phyloP scores from a whole-genome alignment of 2,888 invertebrate genomes.

The Flabesymbios commensalis region DNA sequence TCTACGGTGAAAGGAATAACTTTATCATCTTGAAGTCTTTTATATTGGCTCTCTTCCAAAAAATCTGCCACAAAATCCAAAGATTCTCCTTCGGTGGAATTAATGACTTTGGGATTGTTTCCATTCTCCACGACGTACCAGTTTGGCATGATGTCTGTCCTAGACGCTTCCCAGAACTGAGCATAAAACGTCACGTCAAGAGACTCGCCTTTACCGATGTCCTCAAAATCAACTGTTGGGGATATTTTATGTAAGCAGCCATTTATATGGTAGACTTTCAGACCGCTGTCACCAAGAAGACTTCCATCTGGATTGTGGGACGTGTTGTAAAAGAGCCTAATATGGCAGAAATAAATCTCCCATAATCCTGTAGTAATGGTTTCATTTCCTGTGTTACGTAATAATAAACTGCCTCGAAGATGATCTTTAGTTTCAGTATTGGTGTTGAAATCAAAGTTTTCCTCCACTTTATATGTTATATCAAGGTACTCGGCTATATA shows the following conservation, averaged over 20 bases:
- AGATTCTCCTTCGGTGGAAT: conserved; percentile 19
- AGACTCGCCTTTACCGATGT: neutral
- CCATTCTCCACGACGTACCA: conserved; percentile 24
- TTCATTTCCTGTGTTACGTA: neutral
- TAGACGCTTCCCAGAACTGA: conserved; percentile 17
- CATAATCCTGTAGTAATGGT: neutral
- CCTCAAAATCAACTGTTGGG: conserved; percentile 1
- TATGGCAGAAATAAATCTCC: neutral
- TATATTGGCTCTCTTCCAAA: conserved; percentile 34
- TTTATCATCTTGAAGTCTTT: conserved; percentile 22
- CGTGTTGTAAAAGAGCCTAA: neutral
- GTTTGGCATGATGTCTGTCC: conserved; percentile 32
- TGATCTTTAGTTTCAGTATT: too few species aligned
- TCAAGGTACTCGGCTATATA: too few species aligned
- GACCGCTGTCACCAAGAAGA: neutral
- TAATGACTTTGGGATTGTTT: conserved; percentile 6
- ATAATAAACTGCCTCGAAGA: neutral
- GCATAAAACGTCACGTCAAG: conserved; percentile 2
- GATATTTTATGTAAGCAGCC: conserved; percentile 15
- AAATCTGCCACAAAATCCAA: conserved; percentile 33
- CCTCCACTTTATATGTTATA: too few species aligned
- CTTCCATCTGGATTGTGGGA: neutral
- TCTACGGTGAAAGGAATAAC: conserved; percentile 29
- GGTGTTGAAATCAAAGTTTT: too few species aligned
- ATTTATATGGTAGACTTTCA: conserved; percentile 17